These are phyloP conservation scores for Ophion ventricosus DNA, from an alignment of 2,888 invertebrate species.

Conservation along the genomic window DNA sequence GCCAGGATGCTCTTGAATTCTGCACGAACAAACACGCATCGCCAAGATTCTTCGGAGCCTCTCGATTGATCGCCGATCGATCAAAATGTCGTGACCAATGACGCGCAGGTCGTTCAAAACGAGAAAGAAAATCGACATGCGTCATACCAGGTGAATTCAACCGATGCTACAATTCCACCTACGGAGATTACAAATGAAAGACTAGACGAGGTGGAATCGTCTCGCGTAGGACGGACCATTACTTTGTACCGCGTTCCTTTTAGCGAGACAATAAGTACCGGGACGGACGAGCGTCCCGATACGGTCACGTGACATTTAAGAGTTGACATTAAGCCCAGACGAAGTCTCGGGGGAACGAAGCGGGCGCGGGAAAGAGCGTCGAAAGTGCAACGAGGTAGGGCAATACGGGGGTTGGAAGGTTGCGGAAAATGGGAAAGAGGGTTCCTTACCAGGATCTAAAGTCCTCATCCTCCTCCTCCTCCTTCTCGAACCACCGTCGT, in stretches of 20 bases:
- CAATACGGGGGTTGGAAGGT: slow-evolving; percentile 32
- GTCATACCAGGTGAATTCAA: slow-evolving; percentile 7
- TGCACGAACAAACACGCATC: too few species aligned
- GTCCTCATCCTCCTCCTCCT: slow-evolving; percentile 48
- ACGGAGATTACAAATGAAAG: slow-evolving; percentile 22
- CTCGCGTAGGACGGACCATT: slow-evolving; percentile 69
- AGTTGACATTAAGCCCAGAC: slow-evolving; percentile 79
- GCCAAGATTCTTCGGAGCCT: too few species aligned
- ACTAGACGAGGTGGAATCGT: slow-evolving; percentile 58
- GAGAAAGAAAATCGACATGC: neutral
- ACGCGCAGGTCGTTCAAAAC: too few species aligned
- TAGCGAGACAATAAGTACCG: slow-evolving; percentile 72
- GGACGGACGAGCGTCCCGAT: slow-evolving; percentile 45
- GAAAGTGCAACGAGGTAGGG: slow-evolving; percentile 58
- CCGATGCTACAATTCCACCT: too few species aligned
- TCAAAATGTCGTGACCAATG: too few species aligned
- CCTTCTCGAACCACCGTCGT: slow-evolving; percentile 58
- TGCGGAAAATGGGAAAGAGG: slow-evolving; percentile 45
- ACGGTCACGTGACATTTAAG: slow-evolving; percentile 80
- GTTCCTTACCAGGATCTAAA: slow-evolving; percentile 59
- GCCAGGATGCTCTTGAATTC: too few species aligned
- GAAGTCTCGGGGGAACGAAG: slow-evolving; percentile 50
- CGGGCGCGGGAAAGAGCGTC: slow-evolving; percentile 48
- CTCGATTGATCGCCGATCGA: too few species aligned
- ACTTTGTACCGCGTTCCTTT: slow-evolving; percentile 64